Evolutionary conservation across 2,113 vertebrate species (phyloP).

Genomic region (Poecile atricapillus): DNA sequence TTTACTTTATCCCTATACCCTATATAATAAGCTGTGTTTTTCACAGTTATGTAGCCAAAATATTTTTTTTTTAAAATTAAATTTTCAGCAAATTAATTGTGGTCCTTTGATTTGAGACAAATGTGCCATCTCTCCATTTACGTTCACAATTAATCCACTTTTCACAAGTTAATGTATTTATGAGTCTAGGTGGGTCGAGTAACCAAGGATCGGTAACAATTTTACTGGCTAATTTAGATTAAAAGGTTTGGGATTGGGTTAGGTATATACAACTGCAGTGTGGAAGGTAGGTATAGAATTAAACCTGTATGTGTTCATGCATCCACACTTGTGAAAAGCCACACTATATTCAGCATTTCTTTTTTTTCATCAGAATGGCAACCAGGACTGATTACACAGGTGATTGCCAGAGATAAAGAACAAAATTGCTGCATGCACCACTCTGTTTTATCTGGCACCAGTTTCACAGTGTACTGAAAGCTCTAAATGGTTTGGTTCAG

Average conservation of each 20-base stretch:
- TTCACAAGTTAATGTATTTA: slow-evolving; percentile 50
- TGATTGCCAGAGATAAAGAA: background rate
- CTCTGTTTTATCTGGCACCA: background rate
- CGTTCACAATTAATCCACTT: slow-evolving; percentile 56
- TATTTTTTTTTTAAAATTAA: background rate
- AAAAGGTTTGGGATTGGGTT: background rate
- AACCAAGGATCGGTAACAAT: background rate
- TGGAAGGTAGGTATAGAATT: background rate
- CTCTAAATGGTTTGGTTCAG: background rate
- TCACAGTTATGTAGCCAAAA: slow-evolving; percentile 61
- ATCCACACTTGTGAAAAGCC: background rate
- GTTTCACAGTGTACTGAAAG: background rate
- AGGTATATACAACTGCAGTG: background rate
- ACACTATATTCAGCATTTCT: background rate
- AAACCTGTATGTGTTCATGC: background rate
- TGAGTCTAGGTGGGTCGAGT: background rate
- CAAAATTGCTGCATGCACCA: background rate
- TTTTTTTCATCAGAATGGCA: background rate
- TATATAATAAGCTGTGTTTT: slow-evolving; percentile 52
- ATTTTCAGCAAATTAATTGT: slow-evolving; percentile 55
- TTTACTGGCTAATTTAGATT: background rate
- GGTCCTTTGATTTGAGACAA: slow-evolving; percentile 48
- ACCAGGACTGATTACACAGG: background rate
- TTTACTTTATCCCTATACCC: slow-evolving; percentile 57
- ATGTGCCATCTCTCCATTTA: slow-evolving; percentile 47